Conservation (phyloP, 2,888 invertebrate species). For the Phrixothrix hirtus region DNA sequence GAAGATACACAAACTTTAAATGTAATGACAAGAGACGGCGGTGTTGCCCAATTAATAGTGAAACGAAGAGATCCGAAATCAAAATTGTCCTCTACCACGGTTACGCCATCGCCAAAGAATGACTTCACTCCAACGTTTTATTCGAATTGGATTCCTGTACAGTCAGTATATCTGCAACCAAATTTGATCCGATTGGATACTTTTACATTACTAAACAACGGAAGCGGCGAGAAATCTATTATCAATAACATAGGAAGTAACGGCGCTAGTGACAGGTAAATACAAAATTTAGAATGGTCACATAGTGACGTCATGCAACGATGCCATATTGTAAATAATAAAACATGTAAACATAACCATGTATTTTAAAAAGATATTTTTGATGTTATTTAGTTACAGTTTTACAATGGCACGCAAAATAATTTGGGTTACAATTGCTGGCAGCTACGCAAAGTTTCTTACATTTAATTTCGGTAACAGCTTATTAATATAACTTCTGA, state of each 20-base stretch:
- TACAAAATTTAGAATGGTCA: background rate
- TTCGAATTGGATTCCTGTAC: constrained; percentile 54
- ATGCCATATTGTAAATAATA: no score
- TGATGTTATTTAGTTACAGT: no score
- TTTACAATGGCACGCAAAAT: no score
- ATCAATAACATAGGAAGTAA: constrained; percentile 44
- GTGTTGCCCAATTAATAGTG: constrained; percentile 75
- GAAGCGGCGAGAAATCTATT: constrained; percentile 38
- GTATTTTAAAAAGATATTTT: no score
- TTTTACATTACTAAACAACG: constrained; percentile 47
- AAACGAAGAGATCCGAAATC: constrained; percentile 69
- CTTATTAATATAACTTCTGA: no score
- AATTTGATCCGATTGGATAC: constrained; percentile 46
- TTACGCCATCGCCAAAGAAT: constrained; percentile 2
- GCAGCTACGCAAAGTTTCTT: no score
- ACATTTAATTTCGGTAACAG: no score
- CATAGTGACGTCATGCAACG: no score
- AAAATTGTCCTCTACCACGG: constrained; percentile 8
- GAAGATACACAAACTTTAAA: constrained; percentile 76
- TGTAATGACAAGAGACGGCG: constrained; percentile 76
- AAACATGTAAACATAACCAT: no score
- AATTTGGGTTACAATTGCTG: no score
- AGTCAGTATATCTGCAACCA: constrained; percentile 48
- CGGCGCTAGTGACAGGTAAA: constrained; percentile 50
- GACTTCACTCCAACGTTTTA: constrained; percentile 38